These are phyloP conservation scores for Vireo griseus DNA, from an alignment of 2,797 vertebrate genomes.

Conservation along the genomic window DNA sequence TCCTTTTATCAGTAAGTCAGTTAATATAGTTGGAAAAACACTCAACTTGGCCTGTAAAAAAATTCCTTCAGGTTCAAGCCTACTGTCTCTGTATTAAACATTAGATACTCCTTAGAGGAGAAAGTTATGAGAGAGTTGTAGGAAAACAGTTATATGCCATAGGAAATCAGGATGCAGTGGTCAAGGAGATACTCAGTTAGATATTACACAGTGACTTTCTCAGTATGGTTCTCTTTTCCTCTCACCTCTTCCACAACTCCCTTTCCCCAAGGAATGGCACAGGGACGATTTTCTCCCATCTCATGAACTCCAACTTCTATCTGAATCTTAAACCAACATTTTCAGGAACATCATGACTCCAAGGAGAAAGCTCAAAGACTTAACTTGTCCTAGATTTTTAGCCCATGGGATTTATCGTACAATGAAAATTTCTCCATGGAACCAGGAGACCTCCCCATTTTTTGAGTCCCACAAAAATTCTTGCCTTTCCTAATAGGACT, in stretches of 20 bases:
- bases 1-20: not conserved
- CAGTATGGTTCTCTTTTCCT: not conserved
- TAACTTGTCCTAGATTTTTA: not conserved
- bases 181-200: not conserved
- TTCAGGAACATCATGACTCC: not conserved
- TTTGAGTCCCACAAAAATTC: not conserved
- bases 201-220: not conserved
- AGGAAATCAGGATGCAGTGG: not conserved
- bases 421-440: not conserved
- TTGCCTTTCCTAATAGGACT: not conserved
- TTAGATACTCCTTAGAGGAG: not conserved
- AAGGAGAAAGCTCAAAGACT: not conserved
- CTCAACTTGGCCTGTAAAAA: not conserved
- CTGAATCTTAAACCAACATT: not conserved
- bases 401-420: not conserved
- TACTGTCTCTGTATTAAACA: not conserved
- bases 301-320: not conserved
- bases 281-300: not conserved
- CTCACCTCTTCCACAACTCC: rapidly evolving
- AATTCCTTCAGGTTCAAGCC: not conserved
- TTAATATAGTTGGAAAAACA: not conserved
- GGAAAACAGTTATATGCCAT: not conserved
- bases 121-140: not conserved
- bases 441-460: not conserved
- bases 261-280: not conserved